A percentile compares a stretch with the other conserved stretches of the same genome.
These are phyloP conservation scores for Enteromius argenteus DNA, from an alignment of 2,797 vertebrate genomes.

Conservation along the genomic window DNA sequence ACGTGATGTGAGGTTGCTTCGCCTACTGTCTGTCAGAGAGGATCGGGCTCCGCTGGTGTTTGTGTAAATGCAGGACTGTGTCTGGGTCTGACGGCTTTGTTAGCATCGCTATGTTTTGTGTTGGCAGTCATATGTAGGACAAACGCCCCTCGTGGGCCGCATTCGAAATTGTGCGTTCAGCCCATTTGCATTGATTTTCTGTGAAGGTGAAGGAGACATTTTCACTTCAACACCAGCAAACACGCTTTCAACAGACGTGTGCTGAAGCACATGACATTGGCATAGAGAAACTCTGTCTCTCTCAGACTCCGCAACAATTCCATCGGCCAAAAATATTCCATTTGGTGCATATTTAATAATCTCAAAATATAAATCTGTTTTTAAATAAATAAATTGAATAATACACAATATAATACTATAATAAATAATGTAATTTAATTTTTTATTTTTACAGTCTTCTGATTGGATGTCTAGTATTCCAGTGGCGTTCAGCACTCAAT, in stretches of 20 bases:
- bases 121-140: neutral
- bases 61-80: neutral
- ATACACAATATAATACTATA: neutral
- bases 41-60: neutral
- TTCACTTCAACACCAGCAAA: neutral
- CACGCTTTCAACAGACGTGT: neutral
- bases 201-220: neutral
- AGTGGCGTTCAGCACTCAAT: neutral
- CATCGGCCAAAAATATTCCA: neutral
- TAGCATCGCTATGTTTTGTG: neutral
- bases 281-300: neutral
- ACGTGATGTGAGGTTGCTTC: neutral
- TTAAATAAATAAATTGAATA: neutral
- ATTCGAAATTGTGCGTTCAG: no score
- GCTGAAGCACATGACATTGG: neutral
- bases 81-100: neutral
- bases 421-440: neutral
- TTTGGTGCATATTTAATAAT: neutral
- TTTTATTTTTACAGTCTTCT: neutral
- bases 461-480: neutral
- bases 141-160: neutral
- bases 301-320: neutral
- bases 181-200: neutral
- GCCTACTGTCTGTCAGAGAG: neutral
- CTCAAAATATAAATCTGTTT: neutral